These are phyloP conservation scores for Papilio demoleus DNA, from an alignment of 2,888 invertebrate species.

Conservation along the genomic window DNA sequence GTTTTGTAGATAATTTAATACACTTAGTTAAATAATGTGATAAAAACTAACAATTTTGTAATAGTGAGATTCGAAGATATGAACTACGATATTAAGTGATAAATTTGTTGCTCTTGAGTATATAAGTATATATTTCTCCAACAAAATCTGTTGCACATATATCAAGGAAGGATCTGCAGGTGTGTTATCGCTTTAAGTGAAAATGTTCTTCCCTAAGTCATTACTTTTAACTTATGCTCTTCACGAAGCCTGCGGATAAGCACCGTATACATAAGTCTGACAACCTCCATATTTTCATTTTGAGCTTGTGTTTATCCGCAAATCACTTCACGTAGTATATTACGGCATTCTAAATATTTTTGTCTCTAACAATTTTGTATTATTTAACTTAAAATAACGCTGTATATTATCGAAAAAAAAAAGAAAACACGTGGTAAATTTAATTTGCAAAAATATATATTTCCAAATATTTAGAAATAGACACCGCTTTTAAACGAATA, in stretches of 20 bases:
- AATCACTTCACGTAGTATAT: conserved; percentile 28
- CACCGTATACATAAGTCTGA: conserved; percentile 26
- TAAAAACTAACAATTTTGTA: no score
- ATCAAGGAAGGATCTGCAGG: neutral
- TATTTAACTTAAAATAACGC: neutral
- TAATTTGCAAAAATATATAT: neutral
- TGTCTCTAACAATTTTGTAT: neutral
- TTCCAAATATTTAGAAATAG: neutral
- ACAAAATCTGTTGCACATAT: neutral
- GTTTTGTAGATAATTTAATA: no score
- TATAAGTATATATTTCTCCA: no score
- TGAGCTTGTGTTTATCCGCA: conserved; percentile 25
- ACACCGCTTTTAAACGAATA: neutral
- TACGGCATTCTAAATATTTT: conserved; percentile 24
- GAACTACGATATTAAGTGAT: no score
- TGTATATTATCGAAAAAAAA: neutral
- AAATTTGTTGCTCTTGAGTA: no score
- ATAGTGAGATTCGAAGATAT: no score
- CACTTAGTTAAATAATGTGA: no score
- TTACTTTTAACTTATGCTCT: conserved; percentile 30
- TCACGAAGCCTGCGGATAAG: conserved; percentile 33
- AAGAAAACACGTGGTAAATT: neutral
- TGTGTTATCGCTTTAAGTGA: conserved; percentile 26
- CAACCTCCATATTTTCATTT: conserved; percentile 39
- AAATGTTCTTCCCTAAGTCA: conserved; percentile 30